A percentile compares a stretch with the other conserved stretches of the same genome.
Evolutionary conservation across 2,113 vertebrate species (phyloP).

Genomic region (Carollia perspicillata): DNA sequence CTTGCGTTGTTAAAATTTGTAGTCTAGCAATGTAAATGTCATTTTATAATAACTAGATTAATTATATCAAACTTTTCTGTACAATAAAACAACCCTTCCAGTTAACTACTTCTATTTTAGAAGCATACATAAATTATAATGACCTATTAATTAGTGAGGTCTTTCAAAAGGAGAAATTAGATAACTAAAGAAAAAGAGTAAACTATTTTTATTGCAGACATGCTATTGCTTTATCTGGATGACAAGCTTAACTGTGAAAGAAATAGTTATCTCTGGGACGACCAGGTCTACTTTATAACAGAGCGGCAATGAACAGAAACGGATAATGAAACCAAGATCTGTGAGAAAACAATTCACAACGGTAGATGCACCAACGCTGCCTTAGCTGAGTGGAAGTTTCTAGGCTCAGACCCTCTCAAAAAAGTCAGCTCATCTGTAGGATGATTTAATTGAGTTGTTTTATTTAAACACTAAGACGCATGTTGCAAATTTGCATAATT

Average conservation of each 20-base stretch:
- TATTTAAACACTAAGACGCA: neutral
- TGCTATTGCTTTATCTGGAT: neutral
- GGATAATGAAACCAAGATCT: neutral
- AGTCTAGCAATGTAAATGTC: neutral
- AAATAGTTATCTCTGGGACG: neutral
- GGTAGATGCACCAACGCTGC: neutral
- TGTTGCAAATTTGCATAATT: neutral
- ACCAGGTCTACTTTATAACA: neutral
- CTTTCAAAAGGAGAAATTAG: slow-evolving; percentile 25
- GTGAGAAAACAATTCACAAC: neutral
- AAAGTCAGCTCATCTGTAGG: neutral
- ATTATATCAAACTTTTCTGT: neutral
- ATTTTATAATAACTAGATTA: neutral
- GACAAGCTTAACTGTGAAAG: neutral
- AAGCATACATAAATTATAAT: slow-evolving; percentile 4
- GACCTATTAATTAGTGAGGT: neutral
- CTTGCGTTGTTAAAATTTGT: neutral
- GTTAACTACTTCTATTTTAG: slow-evolving; percentile 27
- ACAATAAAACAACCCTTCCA: neutral
- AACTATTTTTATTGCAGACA: neutral
- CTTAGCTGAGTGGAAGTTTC: neutral
- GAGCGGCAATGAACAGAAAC: neutral
- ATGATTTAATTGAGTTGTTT: neutral
- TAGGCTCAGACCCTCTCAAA: neutral
- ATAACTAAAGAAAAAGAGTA: neutral